Conservation (phyloP, 2,113 vertebrate genomes). For the Lepus europaeus region DNA sequence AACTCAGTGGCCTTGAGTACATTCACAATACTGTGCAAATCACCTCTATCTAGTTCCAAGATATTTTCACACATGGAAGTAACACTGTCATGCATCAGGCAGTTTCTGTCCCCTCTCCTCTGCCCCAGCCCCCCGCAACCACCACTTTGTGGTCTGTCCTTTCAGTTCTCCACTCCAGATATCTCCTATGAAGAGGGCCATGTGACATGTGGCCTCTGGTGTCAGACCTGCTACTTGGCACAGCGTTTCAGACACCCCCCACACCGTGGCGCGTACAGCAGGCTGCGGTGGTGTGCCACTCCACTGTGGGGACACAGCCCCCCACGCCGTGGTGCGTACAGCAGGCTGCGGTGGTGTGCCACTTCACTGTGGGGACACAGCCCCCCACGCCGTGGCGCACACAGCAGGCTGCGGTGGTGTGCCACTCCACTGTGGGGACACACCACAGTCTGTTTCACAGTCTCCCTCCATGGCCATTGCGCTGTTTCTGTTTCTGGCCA, state of each 20-base stretch:
- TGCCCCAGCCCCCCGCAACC: not conserved
- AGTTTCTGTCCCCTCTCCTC: not conserved
- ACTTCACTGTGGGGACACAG: too few species aligned
- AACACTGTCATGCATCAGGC: not conserved
- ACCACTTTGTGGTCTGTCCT: not conserved
- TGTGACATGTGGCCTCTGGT: accelerated
- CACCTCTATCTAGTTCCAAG: not conserved
- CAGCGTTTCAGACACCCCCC: not conserved
- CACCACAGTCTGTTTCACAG: not conserved
- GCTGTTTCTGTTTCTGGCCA: not conserved
- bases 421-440: too few species aligned
- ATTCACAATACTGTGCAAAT: not conserved
- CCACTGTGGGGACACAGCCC: too few species aligned
- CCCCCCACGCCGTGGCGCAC: too few species aligned
- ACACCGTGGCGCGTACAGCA: too few species aligned
- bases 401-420: too few species aligned
- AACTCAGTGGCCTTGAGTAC: not conserved
- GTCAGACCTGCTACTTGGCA: not conserved
- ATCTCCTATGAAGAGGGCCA: not conserved
- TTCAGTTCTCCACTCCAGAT: not conserved
- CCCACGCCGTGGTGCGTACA: too few species aligned
- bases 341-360: too few species aligned
- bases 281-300: too few species aligned
- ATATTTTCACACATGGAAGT: not conserved
- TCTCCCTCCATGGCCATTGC: not conserved